Base-by-base conservation (phyloP, 1,140 invertebrate species). In the Lutraria rhynchaena region DNA sequence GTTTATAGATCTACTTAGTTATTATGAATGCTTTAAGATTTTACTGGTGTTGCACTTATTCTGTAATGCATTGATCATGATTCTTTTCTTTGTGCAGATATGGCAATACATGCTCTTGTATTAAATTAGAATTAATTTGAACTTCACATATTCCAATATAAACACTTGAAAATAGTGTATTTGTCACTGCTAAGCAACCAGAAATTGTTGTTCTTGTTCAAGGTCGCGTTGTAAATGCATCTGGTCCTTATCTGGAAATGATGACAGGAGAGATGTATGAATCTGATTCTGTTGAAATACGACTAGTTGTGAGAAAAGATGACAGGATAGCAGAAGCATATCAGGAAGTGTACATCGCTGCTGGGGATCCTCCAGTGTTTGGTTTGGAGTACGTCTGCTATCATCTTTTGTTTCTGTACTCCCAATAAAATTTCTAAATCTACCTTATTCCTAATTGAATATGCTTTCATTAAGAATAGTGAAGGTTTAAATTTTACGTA, bases 221-320 rank as follows among this genome's bases (percentile, higher is more conserved):
- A 74, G 70, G 70, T 4, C 70, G 70, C 27, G 55, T 74, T 35
- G 53, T 58, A 22, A 78, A 78, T 67, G 75, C 77, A 22, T 65
- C 84, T 11, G 57, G 19, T 24, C 81, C 76, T n/a, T 70, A 73
- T 0, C 19, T 85, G 1, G 46, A 33, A 2, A 46, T 85, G 29
- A 77, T 49, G 41, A 77, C 84, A 29, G 81, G 81, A n/a, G 84
- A 85, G 29, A 71, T 85, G 81, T 85, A 85, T 77, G 84, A 85
- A 61, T 58, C 49, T 24, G 81, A 85, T n/a, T 75, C 82, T 27
- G 81, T 85, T 22, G 71, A 83, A 57, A 63, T 83, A 27, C 80
- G 53, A 15, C 60, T 83, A 0, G 69, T 83, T 35, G 61, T 83
- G 0, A 61, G 65, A 27, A 85, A 85, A 73, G 84, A 70, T 41